Evolutionary conservation across 2,797 vertebrate species (phyloP).

Genomic region (Cirrhinus molitorella): DNA sequence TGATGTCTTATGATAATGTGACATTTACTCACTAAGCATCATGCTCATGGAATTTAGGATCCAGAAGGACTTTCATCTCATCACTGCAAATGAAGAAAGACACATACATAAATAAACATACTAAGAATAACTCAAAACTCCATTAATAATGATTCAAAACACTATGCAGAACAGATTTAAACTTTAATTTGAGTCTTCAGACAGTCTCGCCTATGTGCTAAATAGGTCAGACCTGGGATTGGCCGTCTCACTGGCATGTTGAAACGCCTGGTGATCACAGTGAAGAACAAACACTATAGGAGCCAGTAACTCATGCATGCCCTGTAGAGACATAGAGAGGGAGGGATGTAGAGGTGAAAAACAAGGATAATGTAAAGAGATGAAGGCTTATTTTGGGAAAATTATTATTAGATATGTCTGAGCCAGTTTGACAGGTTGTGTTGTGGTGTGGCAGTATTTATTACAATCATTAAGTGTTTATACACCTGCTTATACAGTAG

Average conservation of each 20-base stretch:
- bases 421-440: neutral
- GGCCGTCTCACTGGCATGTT: slow-evolving; percentile 94
- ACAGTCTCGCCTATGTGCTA: neutral
- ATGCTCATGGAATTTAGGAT: slow-evolving; percentile 92
- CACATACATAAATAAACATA: neutral
- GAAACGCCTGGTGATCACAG: slow-evolving; percentile 98
- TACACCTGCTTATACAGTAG: slow-evolving; percentile 97
- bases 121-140: neutral
- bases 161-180: neutral
- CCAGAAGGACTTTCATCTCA: slow-evolving; percentile 93
- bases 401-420: neutral
- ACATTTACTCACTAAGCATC: slow-evolving; percentile 92
- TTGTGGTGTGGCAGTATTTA: slow-evolving; percentile 2
- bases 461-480: slow-evolving; percentile 21
- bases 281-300: slow-evolving; percentile 96
- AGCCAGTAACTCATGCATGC: slow-evolving; percentile 97
- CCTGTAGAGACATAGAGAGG: slow-evolving; percentile 75
- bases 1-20: neutral
- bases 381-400: slow-evolving; percentile 43
- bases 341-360: neutral
- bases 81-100: slow-evolving; percentile 78
- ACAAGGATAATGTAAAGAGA: neutral
- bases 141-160: neutral
- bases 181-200: neutral
- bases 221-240: slow-evolving; percentile 86